Base-by-base conservation (phyloP, 2,113 vertebrate genomes). In the Nettapus auritus region DNA sequence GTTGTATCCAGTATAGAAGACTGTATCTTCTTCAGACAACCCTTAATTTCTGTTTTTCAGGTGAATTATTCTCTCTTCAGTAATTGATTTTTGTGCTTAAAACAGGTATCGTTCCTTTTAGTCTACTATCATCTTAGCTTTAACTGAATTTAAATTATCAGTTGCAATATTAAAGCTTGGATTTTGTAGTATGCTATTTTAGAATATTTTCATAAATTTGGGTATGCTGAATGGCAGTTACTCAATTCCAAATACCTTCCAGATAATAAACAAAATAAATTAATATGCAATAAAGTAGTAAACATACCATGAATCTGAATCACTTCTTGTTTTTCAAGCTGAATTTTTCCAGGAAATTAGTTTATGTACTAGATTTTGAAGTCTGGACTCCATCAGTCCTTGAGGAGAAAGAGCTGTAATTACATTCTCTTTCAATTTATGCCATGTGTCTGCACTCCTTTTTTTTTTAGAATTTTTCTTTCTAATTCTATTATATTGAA, bases 341-440 rank as follows among this genome's bases (percentile, higher is more conserved):
- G 55, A 87, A 44, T 94, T 95, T 90, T 95, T 90, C 74, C 86
- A 69, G 70, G 62, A 90, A 97, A 96, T 97, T 91, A 90, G 94
- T 95, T 97, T 96, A 90, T 77, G 91, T 89, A 80, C 66, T 93
- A 73, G 59, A 59, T 92, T 87, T 94, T 93, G 86, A 94, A 93
- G 93, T 94, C 96, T 97, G 96, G 93, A 85, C 86, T 96, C 90
- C 86, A 93, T 97, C 96, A 96, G 81, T 95, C 90, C 50, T 97
- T 19, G 2, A 87, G 88, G 78, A 95, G 70, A 79, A 93, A 93
- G 86, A 92, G 82, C 86, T 89, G 74, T 97, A 96, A 97, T 97
- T 95, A 82, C 83, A 95, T 95, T 96, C 83, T 59, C 53, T 84
- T 77, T 96, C 90, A 85, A 94, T 97, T 94, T 94, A 90, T 90